Base-by-base conservation (phyloP, 1,140 invertebrate species). In the Cyclargus thomasi region DNA sequence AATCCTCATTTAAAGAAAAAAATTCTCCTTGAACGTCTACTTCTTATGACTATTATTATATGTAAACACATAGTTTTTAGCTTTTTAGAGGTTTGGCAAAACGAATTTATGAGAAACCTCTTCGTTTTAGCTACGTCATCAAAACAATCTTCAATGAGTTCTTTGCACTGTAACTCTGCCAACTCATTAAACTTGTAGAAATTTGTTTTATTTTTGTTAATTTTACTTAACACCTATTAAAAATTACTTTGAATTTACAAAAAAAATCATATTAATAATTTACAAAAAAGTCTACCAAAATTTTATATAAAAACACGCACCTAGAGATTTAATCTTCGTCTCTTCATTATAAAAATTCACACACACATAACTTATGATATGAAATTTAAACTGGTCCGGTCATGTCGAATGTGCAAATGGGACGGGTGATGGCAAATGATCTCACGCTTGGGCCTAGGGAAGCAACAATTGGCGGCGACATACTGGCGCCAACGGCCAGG, bases 391-490 rank as follows among this genome's bases (percentile, higher is more conserved):
- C 64, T 53, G 22, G 14, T 16, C 21, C 64, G 53, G 21, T 53
- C n/a, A 68, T 39, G 29, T 21, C 35, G 55, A 47, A 65, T 20
- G 21, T 64, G 67, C 36, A 62, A 64, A 39, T 68, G 67, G 18
- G 73, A 63, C 10, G 62, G 10, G 53, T 35, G 22, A 57, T n/a
- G 14, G 1, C 7, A n/a, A 18, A 1, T 55, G 53, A 55, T 17
- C n/a, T 17, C 53, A 17, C 18, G n/a, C 53, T 55, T 55, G 18
- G 53, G 18, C 18, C n/a, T 7, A 16, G 67, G 35, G 55, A n/a
- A 21, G 80, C 80, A 82, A 80, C 80, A 80, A 80, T 77, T 80
- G 74, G 11, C 62, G 65, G 70, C 80, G 80, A 74, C 80, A 77
- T 71, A 73, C 74, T 62, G 80, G 78, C 80, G 80, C 78, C 80